Conservation (phyloP, 2,797 vertebrate genomes). For the Oreortyx pictus region DNA sequence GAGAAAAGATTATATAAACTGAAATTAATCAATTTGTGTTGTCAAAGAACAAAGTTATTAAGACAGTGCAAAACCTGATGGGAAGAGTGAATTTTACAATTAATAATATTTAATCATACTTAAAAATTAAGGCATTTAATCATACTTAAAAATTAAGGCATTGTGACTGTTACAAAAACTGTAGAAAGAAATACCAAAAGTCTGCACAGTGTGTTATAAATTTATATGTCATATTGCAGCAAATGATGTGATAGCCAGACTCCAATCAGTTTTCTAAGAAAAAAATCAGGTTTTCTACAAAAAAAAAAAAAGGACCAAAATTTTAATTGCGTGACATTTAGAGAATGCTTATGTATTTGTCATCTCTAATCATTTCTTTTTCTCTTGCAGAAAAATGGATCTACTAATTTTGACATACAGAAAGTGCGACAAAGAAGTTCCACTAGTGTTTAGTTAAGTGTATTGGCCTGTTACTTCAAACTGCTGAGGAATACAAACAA, state of each 20-base stretch:
- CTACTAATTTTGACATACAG: slow-evolving; percentile 63
- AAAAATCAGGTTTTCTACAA: background rate
- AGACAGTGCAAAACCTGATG: background rate
- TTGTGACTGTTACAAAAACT: background rate
- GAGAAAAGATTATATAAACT: background rate
- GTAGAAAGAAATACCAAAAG: background rate
- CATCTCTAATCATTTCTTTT: slow-evolving; percentile 51
- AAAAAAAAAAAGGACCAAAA: background rate
- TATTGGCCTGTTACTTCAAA: slow-evolving; percentile 37
- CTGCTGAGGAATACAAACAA: slow-evolving; percentile 2
- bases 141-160: background rate
- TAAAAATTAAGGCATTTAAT: background rate
- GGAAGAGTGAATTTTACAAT: background rate
- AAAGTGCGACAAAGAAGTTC: slow-evolving; percentile 37
- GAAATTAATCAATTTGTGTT: background rate
- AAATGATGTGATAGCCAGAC: background rate
- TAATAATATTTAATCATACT: background rate
- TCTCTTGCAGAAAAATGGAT: slow-evolving; percentile 82
- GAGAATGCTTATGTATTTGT: background rate
- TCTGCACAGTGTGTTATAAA: background rate
- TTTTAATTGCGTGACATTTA: background rate
- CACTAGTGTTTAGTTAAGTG: background rate
- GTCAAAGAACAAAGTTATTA: background rate
- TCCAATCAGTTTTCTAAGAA: background rate
- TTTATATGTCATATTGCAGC: background rate